A percentile compares a stretch with the other conserved stretches of the same genome.
Conservation (phyloP, 2,797 vertebrate genomes). For the Sebastes flavidus region DNA sequence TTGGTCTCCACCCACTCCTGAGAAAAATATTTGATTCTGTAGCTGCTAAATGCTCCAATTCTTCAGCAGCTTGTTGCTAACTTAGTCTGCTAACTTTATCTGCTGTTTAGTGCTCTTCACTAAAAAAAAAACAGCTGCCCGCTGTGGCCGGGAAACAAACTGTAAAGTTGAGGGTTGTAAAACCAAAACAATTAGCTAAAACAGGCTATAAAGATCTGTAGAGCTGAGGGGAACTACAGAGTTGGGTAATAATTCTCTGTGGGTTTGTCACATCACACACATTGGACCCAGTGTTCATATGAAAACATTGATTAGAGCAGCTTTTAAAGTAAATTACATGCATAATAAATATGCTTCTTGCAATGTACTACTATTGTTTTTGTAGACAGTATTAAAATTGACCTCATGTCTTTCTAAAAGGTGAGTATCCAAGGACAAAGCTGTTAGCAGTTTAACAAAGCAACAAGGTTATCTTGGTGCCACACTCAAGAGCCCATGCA, state of each 20-base stretch:
- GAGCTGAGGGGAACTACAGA: not conserved
- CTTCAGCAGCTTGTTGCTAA: not conserved
- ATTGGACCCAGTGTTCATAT: not conserved
- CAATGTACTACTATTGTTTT: not conserved
- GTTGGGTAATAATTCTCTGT: constrained; percentile 2
- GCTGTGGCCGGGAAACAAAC: constrained; percentile 23
- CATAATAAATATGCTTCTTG: not conserved
- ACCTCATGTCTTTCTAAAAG: not conserved
- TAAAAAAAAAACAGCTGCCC: constrained; percentile 5
- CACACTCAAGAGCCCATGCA: constrained; percentile 42
- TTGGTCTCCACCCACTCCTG: not conserved
- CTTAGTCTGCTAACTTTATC: not conserved
- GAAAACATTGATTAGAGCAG: constrained; percentile 14
- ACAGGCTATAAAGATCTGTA: constrained; percentile 34
- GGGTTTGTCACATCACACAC: constrained; percentile 2
- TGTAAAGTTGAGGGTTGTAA: constrained; percentile 41
- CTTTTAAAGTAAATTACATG: not conserved
- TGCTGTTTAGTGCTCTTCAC: constrained; percentile 1
- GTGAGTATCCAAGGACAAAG: constrained; percentile 25
- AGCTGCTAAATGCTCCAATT: not conserved
- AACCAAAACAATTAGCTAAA: constrained; percentile 51
- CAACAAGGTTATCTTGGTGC: constrained; percentile 50
- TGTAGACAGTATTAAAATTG: not conserved
- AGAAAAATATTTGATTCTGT: not conserved
- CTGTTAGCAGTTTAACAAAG: constrained; percentile 33